Evolutionary conservation across 2,888 invertebrate species (phyloP).

Genomic region (Drosophila affinis): DNA sequence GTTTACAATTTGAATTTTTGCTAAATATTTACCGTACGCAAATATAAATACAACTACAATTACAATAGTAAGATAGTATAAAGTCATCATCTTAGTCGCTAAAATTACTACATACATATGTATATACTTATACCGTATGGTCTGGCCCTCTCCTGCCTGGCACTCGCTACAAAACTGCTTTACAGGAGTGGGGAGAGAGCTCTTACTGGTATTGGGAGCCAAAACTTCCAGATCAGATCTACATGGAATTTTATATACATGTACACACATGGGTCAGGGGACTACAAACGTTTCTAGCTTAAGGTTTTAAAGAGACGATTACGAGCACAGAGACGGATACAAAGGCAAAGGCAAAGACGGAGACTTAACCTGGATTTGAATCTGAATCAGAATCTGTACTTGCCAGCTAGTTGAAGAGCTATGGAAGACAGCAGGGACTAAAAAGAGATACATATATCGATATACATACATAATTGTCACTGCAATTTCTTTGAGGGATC

Average conservation of each 20-base stretch:
- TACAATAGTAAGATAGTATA: slow-evolving; percentile 8
- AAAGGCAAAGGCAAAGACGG: neutral
- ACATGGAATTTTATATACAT: neutral
- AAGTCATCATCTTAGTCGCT: slow-evolving; percentile 10
- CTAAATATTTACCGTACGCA: slow-evolving; percentile 18
- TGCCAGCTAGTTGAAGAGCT: slow-evolving; percentile 1
- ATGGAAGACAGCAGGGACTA: slow-evolving; percentile 29
- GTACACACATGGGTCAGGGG: neutral
- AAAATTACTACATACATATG: slow-evolving; percentile 23
- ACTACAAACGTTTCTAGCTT: slow-evolving; percentile 15
- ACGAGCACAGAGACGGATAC: neutral
- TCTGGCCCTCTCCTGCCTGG: neutral
- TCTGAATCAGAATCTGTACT: neutral
- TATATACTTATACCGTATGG: neutral
- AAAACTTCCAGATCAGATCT: neutral
- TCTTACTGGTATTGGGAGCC: neutral
- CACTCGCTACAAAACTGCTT: neutral
- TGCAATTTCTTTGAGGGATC: slow-evolving; percentile 28
- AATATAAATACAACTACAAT: slow-evolving; percentile 23
- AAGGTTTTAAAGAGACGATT: neutral
- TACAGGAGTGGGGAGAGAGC: neutral
- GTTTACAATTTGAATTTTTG: slow-evolving; percentile 27
- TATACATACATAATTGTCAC: slow-evolving; percentile 39
- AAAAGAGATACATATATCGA: neutral
- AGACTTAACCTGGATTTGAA: neutral